Base-by-base conservation (phyloP, 2,797 vertebrate genomes). In the Megalops cyprinoides region DNA sequence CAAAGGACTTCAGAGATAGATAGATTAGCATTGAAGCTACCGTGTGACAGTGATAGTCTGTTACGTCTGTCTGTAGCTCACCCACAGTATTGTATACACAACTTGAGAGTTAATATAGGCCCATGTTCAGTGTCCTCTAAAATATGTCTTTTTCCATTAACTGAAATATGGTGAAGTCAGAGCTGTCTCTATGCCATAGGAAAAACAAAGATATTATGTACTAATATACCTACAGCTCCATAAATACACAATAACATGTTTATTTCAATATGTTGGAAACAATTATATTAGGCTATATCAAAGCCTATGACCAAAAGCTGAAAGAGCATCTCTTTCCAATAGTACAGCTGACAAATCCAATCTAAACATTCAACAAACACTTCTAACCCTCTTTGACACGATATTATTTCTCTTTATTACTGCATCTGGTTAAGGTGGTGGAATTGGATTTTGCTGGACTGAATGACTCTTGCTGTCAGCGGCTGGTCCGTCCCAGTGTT, bases 391-490 rank as follows among this genome's bases (percentile, higher is more conserved):
- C 56, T 78, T 78, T 34, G 67, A 71, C 49, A 71, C 12, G 34
- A 39, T 74, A 60, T 34, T n/a, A 44, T 60, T 74, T 31, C 23
- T 56, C 5, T 74, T 81, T 69, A 76, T 71, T 81, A 55, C 48
- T 51, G 60, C 56, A 77, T 37, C 62, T 56, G 60, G 48, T 69
- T 23, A 28, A 31, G 74, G 39, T 48, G 7, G 71, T 39, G 53
- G 25, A n/a, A 37, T 62, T 49, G 14, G 44, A 51, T 62, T 53
- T 78, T 4, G 15, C 62, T 78, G n/a, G 28, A 34, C 18, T 81
- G 23, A 34, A 44, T 49, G 31, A n/a, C 9, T 79, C 23, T 82
- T 56, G 51, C 80, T 65, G 55, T 51, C 78, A 62, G 51, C 37
- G 37, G 49, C 60, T 12, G 49, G 48, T 39, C 20, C 46, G 25